These are phyloP conservation scores for Acleris cristana DNA, from an alignment of 2,888 invertebrate genomes.

Conservation along the genomic window DNA sequence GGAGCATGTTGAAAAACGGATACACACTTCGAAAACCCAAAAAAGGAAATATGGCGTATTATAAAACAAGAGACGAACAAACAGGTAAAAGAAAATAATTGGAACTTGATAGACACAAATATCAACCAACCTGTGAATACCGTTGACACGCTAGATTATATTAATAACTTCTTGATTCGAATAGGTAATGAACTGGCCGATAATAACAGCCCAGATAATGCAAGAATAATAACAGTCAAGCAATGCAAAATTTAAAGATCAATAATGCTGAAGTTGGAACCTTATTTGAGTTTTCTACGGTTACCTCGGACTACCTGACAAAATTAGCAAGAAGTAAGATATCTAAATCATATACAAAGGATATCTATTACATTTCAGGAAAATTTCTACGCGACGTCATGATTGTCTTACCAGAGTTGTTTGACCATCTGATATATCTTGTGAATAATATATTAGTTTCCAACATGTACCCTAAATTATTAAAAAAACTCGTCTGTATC, in stretches of 20 bases:
- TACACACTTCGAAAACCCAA: background rate
- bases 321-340: constrained; percentile 1
- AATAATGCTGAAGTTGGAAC: background rate
- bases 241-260: background rate
- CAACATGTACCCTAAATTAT: background rate
- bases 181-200: background rate
- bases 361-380: constrained; percentile 1
- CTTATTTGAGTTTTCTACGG: background rate
- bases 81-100: background rate
- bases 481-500: constrained; percentile 3
- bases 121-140: background rate
- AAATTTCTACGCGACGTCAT: background rate
- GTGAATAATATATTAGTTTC: background rate
- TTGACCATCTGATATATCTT: background rate
- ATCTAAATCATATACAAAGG: background rate
- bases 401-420: background rate
- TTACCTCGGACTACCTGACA: background rate
- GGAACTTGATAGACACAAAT: constrained; percentile 1
- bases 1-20: background rate
- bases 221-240: too few species aligned
- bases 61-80: constrained; percentile 1
- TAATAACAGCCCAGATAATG: constrained; percentile 1
- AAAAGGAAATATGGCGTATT: constrained; percentile 2
- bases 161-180: background rate
- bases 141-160: background rate